These are phyloP conservation scores for Benthosema pterotum DNA, from an alignment of 2,797 vertebrate genomes.

Conservation along the genomic window DNA sequence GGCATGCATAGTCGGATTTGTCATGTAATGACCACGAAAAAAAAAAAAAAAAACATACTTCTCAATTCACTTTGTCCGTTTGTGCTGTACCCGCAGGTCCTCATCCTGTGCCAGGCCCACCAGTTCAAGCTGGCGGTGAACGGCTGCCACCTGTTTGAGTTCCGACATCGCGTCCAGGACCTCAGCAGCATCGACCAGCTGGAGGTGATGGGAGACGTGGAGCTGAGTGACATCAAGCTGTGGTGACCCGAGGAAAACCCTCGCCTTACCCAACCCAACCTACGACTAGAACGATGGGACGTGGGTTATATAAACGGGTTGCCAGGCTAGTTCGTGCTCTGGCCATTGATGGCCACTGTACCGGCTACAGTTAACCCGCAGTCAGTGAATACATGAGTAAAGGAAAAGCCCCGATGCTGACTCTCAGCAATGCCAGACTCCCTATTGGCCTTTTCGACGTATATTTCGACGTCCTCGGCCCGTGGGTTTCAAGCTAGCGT, in stretches of 20 bases:
- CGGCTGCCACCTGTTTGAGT: slow-evolving; percentile 90
- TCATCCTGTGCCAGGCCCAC: slow-evolving; percentile 88
- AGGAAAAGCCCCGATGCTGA: neutral
- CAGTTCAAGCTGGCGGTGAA: slow-evolving; percentile 94
- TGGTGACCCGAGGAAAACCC: slow-evolving; percentile 75
- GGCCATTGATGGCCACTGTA: slow-evolving; percentile 39
- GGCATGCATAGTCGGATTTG: no score
- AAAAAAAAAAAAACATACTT: no score
- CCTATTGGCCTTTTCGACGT: slow-evolving; percentile 1
- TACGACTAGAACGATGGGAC: neutral
- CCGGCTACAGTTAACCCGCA: slow-evolving; percentile 38
- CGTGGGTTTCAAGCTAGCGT: slow-evolving; percentile 44
- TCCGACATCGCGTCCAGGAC: slow-evolving; percentile 92
- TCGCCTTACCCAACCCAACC: neutral
- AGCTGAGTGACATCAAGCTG: slow-evolving; percentile 85
- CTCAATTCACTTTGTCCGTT: no score
- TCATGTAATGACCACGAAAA: no score
- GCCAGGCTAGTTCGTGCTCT: neutral
- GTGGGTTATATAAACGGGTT: neutral
- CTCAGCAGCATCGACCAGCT: slow-evolving; percentile 85
- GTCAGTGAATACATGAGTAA: slow-evolving; percentile 17
- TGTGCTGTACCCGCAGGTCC: slow-evolving; percentile 77
- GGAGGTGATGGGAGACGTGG: slow-evolving; percentile 88
- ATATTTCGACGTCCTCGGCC: slow-evolving; percentile 12
- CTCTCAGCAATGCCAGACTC: neutral